Evolutionary conservation across 2,888 invertebrate species (phyloP), one percentile per base, ranked within the genome.

Genomic region (Acleris cristana): DNA sequence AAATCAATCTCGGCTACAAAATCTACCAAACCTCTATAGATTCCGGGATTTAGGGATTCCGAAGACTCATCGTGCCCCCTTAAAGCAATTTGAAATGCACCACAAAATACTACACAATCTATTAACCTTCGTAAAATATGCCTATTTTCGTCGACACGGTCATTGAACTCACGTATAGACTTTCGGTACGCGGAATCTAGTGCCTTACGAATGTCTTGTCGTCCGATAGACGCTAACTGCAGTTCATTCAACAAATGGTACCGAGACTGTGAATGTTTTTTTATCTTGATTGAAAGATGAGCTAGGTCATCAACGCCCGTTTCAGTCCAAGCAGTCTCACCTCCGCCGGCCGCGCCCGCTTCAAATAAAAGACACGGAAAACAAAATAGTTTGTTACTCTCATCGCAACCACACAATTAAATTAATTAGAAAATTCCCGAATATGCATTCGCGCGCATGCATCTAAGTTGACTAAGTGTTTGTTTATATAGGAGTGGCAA

Each of bases 11-110:
- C 57, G 2, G 57, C 57, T n/a, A 57, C 57, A 48, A 57, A 57
- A 57, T 57, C 57, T 2, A 57, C 48, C 57, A 57, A 57, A 57
- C 57, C 57, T 56, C 56, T 56, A 56, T 57, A 57, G 14, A 57
- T 48, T 26, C 58, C 58, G 18, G 58, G 58, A 48, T 58, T 49
- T 16, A 58, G 58, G 48, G 48, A 58, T 58, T 58, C 48, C 18
- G 58, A 12, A 1, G 58, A 48, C 12, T 58, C 58, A 26, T 58
- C 58, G 12, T 58, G 56, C 40, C 56, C 56, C 21, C 44, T 2
- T 21, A 44, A 44, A 14, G 56, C 56, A 56, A 56, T 3, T 56
- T 56, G 56, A 3, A 56, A 56, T 40, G 56, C 56, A 4, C 44
- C 56, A 44, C 56, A 56, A 44, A 56, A 56, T 44, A 56, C 6